Evolutionary conservation across 1,140 invertebrate genomes (phyloP).

Genomic region (Cydia pomonella): DNA sequence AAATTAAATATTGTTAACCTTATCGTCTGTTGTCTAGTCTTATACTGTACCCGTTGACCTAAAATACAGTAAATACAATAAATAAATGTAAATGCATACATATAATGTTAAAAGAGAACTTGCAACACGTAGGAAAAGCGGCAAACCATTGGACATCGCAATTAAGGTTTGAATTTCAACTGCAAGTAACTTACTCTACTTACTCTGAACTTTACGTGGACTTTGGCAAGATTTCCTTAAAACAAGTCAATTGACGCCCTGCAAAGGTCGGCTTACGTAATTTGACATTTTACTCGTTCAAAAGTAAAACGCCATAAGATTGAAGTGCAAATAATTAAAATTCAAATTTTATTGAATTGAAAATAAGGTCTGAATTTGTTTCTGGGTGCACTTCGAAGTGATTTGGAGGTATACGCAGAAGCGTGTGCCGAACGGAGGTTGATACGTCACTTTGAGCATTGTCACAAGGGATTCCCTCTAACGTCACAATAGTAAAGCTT

Average conservation of each 20-base stretch:
- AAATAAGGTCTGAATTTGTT: not conserved
- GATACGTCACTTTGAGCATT: constrained; percentile 41
- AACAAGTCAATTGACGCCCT: constrained; percentile 51
- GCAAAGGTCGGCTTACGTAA: constrained; percentile 63
- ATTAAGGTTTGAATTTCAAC: constrained; percentile 18
- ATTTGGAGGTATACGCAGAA: constrained; percentile 52
- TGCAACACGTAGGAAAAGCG: not conserved
- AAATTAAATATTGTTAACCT: too few species aligned
- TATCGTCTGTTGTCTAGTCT: too few species aligned
- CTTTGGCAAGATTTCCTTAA: constrained; percentile 44
- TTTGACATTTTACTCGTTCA: constrained; percentile 44
- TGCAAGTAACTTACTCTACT: constrained; percentile 18
- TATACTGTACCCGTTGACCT: too few species aligned
- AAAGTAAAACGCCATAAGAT: not conserved
- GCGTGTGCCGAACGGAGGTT: constrained; percentile 35
- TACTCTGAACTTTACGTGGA: constrained; percentile 12
- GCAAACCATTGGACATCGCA: not conserved
- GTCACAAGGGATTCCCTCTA: constrained; percentile 52
- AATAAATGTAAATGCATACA: too few species aligned
- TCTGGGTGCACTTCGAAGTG: constrained; percentile 7
- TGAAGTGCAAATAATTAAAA: not conserved
- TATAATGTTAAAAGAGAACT: too few species aligned
- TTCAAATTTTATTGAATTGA: not conserved
- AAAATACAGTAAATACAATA: too few species aligned
- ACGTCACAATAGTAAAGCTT: constrained; percentile 48